Conservation (phyloP, 2,888 invertebrate species). For the Augiades crinisus region DNA sequence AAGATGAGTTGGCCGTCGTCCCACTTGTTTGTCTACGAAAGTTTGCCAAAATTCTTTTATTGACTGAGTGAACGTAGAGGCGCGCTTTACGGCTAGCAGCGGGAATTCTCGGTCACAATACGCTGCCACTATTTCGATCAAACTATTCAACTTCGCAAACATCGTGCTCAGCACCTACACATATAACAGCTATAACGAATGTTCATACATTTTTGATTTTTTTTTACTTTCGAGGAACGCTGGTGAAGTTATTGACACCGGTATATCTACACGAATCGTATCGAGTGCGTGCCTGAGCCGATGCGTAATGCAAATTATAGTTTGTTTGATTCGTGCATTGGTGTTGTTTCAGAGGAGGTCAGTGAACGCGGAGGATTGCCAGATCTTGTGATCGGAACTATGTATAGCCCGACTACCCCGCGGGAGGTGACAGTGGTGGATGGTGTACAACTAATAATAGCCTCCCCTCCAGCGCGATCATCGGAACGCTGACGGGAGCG, state of each 20-base stretch:
- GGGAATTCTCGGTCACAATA: slow-evolving; percentile 50
- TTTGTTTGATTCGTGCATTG: slow-evolving; percentile 35
- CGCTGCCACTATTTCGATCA: slow-evolving; percentile 36
- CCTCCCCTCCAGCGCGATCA: slow-evolving; percentile 76
- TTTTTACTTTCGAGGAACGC: slow-evolving; percentile 17
- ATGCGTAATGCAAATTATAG: slow-evolving; percentile 15
- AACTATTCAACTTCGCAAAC: slow-evolving; percentile 35
- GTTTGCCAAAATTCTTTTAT: slow-evolving; percentile 80
- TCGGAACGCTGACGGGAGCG: slow-evolving; percentile 66
- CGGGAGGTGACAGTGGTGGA: slow-evolving; percentile 81
- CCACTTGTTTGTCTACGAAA: slow-evolving; percentile 78
- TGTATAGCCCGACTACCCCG: slow-evolving; percentile 77
- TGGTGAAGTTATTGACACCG: slow-evolving; percentile 18
- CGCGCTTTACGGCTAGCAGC: slow-evolving; percentile 59
- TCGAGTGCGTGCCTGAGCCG: background rate
- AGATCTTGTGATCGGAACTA: slow-evolving; percentile 74
- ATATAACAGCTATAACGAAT: slow-evolving; percentile 13
- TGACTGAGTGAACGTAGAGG: slow-evolving; percentile 68
- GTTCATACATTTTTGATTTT: slow-evolving; percentile 12
- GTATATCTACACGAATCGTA: background rate
- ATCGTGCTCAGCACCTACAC: slow-evolving; percentile 22
- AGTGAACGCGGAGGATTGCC: slow-evolving; percentile 75
- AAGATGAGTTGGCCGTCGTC: slow-evolving; percentile 79
- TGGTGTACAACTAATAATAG: slow-evolving; percentile 78
- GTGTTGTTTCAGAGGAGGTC: slow-evolving; percentile 66